phyloP scores from a whole-genome alignment of 2,797 vertebrate genomes.

The Tamandua tetradactyla region DNA sequence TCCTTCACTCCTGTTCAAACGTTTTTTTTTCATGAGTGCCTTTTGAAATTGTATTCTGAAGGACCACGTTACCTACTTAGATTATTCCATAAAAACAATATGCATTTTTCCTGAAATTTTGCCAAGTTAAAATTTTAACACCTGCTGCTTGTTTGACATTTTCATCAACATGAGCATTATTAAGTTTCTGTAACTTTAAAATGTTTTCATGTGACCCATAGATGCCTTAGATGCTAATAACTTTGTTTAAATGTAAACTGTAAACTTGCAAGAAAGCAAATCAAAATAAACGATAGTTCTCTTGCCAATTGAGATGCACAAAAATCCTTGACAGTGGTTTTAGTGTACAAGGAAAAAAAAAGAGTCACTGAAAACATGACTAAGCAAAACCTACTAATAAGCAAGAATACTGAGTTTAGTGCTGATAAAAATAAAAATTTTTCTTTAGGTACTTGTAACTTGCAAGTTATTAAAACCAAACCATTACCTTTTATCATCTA shows the following conservation, averaged over 20 bases:
- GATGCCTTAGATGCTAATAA: slow-evolving; percentile 33
- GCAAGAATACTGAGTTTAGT: neutral
- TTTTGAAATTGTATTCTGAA: slow-evolving; percentile 20
- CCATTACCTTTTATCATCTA: slow-evolving; percentile 75
- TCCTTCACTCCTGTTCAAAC: neutral
- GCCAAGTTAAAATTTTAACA: neutral
- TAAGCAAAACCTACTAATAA: slow-evolving; percentile 54
- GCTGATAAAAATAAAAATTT: slow-evolving; percentile 55
- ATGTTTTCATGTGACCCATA: slow-evolving; percentile 3
- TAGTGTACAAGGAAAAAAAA: slow-evolving; percentile 18
- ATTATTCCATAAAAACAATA: slow-evolving; percentile 17
- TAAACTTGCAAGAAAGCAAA: slow-evolving; percentile 65
- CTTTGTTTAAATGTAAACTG: slow-evolving; percentile 47
- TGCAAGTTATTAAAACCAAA: slow-evolving; percentile 74
- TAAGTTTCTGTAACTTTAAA: slow-evolving; percentile 53
- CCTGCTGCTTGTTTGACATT: neutral
- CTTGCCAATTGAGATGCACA: slow-evolving; percentile 62
- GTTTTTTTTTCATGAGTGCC: neutral
- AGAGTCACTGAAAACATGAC: slow-evolving; percentile 39
- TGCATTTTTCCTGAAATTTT: neutral
- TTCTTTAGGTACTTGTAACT: slow-evolving; percentile 50
- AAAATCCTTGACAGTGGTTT: slow-evolving; percentile 64
- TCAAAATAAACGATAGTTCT: slow-evolving; percentile 61
- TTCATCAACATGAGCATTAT: neutral
- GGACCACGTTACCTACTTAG: neutral